Percentiles rank a stretch among this genome's conserved stretches.
Evolutionary conservation across 2,888 invertebrate species (phyloP).

Genomic region (Agonopterix arenella): DNA sequence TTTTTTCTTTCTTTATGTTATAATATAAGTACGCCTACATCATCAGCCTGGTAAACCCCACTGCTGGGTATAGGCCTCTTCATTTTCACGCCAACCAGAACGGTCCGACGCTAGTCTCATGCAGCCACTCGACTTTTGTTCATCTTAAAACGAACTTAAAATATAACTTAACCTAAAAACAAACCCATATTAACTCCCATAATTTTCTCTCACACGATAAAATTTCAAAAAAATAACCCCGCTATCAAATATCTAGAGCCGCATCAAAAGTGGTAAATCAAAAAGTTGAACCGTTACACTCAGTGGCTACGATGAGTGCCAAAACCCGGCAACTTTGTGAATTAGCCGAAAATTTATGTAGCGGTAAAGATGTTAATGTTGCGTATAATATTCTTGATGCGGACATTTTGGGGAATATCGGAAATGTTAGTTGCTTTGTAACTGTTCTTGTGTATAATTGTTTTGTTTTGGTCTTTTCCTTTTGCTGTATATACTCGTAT

Average conservation of each 20-base stretch:
- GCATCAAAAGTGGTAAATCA: constrained; percentile 13
- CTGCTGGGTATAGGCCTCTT: no score
- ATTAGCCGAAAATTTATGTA: constrained; percentile 49
- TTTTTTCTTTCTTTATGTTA: no score
- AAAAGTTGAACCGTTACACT: constrained; percentile 17
- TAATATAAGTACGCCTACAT: no score
- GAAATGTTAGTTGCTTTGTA: constrained; percentile 13
- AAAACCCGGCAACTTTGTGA: constrained; percentile 32
- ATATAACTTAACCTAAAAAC: neutral
- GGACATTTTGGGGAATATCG: constrained; percentile 24
- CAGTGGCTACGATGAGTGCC: constrained; percentile 13
- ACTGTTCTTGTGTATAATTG: constrained; percentile 1
- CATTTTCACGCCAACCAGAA: no score
- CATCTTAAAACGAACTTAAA: no score
- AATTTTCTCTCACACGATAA: constrained; percentile 1
- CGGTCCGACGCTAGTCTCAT: no score
- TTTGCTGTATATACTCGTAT: no score
- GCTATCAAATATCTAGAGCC: neutral
- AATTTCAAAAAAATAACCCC: constrained; percentile 5
- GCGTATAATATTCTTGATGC: constrained; percentile 33
- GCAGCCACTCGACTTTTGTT: no score
- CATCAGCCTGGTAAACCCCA: no score
- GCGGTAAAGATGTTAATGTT: constrained; percentile 55
- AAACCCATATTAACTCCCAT: constrained; percentile 1
- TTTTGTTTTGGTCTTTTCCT: no score